Evolutionary conservation across 1,140 invertebrate genomes (phyloP).

Genomic region (Atta cephalotes): DNA sequence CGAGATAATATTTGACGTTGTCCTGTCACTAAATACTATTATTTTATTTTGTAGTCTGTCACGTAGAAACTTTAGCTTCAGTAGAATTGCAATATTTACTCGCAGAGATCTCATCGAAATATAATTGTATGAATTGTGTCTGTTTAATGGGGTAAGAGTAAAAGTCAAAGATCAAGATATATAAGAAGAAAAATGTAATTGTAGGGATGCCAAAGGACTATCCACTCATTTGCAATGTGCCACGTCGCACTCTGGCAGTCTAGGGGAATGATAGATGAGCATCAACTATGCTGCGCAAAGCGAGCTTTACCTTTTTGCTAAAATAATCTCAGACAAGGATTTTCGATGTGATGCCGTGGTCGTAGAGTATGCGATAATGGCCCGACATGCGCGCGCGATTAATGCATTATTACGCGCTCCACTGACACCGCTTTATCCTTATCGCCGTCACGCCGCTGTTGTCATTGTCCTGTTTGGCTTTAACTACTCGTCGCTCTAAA

Average conservation of each 20-base stretch:
- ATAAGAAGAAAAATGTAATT: constrained; percentile 25
- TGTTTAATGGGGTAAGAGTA: not conserved
- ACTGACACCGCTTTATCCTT: constrained; percentile 44
- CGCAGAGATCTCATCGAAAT: not conserved
- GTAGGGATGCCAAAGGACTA: constrained; percentile 9
- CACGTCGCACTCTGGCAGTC: constrained; percentile 29
- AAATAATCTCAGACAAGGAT: constrained; percentile 73
- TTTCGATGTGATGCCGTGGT: constrained; percentile 61
- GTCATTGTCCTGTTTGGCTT: constrained; percentile 54
- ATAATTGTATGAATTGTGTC: not conserved
- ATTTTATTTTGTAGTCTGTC: not conserved
- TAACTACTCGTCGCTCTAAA: constrained; percentile 51
- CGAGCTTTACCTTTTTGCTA: constrained; percentile 68
- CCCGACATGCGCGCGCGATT: constrained; percentile 63
- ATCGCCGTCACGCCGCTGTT: constrained; percentile 44
- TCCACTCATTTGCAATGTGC: constrained; percentile 51
- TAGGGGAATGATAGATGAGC: constrained; percentile 72
- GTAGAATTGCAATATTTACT: not conserved
- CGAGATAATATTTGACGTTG: not conserved
- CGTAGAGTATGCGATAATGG: constrained; percentile 64
- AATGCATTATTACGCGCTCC: constrained; percentile 70
- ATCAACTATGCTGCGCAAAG: constrained; percentile 59
- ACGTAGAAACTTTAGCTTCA: not conserved
- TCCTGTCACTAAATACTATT: not conserved
- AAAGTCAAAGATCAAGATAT: constrained; percentile 10